These are phyloP conservation scores for Coturnix japonica DNA, from an alignment of 2,113 vertebrate species.

Conservation along the genomic window DNA sequence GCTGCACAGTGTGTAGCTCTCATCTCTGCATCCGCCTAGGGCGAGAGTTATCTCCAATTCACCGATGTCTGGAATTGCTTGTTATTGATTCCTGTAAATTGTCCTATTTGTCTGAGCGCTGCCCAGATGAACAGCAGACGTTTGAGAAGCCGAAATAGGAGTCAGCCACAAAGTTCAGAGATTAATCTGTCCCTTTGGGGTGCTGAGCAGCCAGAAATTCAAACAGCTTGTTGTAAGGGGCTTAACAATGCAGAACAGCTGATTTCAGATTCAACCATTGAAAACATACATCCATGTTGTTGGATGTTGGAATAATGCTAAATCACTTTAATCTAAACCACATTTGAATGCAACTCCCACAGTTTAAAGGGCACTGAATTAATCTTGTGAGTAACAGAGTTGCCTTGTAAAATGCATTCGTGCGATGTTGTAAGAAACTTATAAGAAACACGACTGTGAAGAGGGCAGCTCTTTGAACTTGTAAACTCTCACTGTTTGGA, in stretches of 20 bases:
- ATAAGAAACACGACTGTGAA: conserved; percentile 49
- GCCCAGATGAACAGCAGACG: conserved; percentile 34
- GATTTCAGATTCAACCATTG: conserved; percentile 67
- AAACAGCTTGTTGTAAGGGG: conserved; percentile 60
- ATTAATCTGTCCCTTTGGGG: conserved; percentile 69
- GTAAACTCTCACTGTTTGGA: conserved; percentile 42
- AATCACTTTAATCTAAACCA: conserved; percentile 76
- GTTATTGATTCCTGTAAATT: conserved; percentile 37
- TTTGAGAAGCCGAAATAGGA: conserved; percentile 28
- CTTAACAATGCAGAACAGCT: conserved; percentile 67
- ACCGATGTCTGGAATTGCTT: background rate
- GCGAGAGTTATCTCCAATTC: background rate
- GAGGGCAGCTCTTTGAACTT: conserved; percentile 63
- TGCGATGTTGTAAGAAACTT: conserved; percentile 61
- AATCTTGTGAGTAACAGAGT: conserved; percentile 62
- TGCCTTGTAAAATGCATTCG: conserved; percentile 66
- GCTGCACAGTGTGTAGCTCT: background rate
- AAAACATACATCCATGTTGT: conserved; percentile 63
- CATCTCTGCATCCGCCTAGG: accelerated
- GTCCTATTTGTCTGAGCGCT: conserved; percentile 32
- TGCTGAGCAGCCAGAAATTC: conserved; percentile 62
- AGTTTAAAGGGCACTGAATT: conserved; percentile 74
- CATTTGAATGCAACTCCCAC: conserved; percentile 63
- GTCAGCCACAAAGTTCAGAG: conserved; percentile 63
- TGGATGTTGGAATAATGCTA: conserved; percentile 66